Evolutionary conservation across 2,888 invertebrate genomes (phyloP), one percentile per base, ranked within the genome.

Genomic region (Drosophila maculinotata): DNA sequence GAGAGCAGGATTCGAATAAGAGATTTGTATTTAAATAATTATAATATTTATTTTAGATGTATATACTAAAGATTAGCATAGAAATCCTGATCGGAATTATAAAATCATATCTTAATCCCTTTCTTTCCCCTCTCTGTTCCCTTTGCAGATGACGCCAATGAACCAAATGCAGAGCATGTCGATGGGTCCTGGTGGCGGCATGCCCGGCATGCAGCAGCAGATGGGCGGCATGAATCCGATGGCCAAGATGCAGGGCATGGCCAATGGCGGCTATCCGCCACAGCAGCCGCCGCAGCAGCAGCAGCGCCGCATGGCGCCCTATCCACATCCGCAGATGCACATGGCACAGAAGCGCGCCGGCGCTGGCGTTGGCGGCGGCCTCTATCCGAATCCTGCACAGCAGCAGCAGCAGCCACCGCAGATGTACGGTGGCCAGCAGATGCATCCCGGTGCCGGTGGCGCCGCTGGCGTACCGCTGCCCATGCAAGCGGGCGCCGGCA

Each of bases 251-350:
- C 93, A 93, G 79, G 92, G 92, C 69, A 92, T 92, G 92, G 91
- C 92, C 62, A 92, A 91, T 59, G 91, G 91, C 7, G 94, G 93
- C 28, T 92, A 92, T 74, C 96, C 96, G 86, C 96, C 96, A 75
- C 83, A 83, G 45, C 76, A 82, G 42, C 77, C 73, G 9, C 82
- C 85, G 17, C 77, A 71, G 41, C 93, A 79, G 44, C 87, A 82
- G 51, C 83, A 85, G 60, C 93, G 97, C 88, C 93, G 97, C 88
- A 94, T 96, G 92, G 94, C 96, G 45, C 97, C 97, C 1, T 97
- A 97, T 91, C 97, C 97, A 17, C 95, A 94, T 63, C 96, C 97
- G 10, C 95, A 95, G 60, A 96, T 96, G 95, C 95, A 97, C 90
- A 95, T 96, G 94, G 94, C 94, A 57, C 96, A 96, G 89, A 95